phyloP scores from a whole-genome alignment of 1,140 invertebrate genomes.

The Lasioglossum albipes region DNA sequence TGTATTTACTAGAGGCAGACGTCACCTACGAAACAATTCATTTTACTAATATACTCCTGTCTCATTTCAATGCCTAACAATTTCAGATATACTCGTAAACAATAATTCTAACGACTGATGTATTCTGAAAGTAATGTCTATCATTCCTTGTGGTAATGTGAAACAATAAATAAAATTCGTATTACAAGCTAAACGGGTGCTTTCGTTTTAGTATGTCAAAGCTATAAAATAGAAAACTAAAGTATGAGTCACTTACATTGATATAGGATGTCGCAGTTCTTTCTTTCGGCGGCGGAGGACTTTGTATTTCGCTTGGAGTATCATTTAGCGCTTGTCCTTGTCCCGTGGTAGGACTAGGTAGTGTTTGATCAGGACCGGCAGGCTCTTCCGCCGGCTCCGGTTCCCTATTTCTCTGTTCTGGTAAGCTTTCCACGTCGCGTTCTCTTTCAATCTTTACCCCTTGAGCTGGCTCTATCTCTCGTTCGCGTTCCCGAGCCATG shows the following conservation, averaged over 20 bases:
- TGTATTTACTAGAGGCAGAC: constrained; percentile 82
- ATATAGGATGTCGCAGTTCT: constrained; percentile 83
- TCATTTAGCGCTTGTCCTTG: constrained; percentile 73
- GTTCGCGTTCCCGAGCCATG: constrained; percentile 66
- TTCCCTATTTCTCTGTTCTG: constrained; percentile 76
- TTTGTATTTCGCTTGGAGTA: constrained; percentile 70
- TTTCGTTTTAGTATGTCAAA: background rate
- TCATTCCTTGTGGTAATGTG: too few species aligned
- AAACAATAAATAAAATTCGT: too few species aligned
- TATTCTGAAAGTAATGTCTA: too few species aligned
- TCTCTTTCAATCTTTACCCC: constrained; percentile 76
- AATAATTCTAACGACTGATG: background rate
- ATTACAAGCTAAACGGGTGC: background rate
- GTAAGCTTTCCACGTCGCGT: constrained; percentile 72
- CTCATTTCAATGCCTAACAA: background rate
- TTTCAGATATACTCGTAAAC: background rate
- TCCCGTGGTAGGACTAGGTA: constrained; percentile 80
- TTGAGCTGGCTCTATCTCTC: constrained; percentile 67
- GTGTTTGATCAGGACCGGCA: constrained; percentile 82
- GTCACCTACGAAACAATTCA: constrained; percentile 71
- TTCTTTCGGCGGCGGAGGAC: constrained; percentile 80
- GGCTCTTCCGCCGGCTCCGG: constrained; percentile 82
- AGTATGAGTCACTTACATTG: constrained; percentile 77
- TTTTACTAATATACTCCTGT: background rate
- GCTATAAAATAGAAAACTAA: background rate